Evolutionary conservation across 2,888 invertebrate species (phyloP), one percentile per base, ranked within the genome.

Genomic region (Nezara viridula): DNA sequence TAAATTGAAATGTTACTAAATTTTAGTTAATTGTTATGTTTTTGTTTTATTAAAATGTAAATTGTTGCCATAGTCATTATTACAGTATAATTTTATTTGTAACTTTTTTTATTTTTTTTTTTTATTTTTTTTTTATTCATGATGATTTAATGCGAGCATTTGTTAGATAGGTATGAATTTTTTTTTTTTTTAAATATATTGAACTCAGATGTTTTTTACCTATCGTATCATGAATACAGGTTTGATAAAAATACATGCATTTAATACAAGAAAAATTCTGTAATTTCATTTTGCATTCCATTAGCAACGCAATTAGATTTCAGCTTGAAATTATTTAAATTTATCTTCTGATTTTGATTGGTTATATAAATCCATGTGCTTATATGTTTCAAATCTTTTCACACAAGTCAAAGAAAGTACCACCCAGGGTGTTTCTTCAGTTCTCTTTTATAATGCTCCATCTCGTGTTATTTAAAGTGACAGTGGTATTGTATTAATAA

Each of bases 1-100:
- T 44, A 81, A 81, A 81, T 81, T 81, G 40, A 40, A 81, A 47
- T 47, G 44, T 81, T 81, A 44, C 81, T 44, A 81, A 81, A 81
- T 81, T 81, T 81, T 81, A 81, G 40, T 81, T 81, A 4, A 81
- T 81, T 40, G 40, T 81, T 44, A 81, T 44, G 40, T 47, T 81
- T 44, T 44, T n/a, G 21, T 40, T 44, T 16, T 5, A n/a, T 40
- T 81, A 44, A n/a, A 81, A 44, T 44, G 9, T 24, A n/a, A 44
- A 81, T 37, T 24, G n/a, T 81, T 81, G 81, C 44, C 44, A 47
- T 81, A 81, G 81, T 44, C 81, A 44, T 81, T 44, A 81, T 44
- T 44, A 37, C 12, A 44, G 6, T 81, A 37, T 81, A n/a, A 24
- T 47, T 81, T 44, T n/a, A 44, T 44, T 81, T 81, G n/a, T 73